Conservation (phyloP, 1,140 invertebrate species). For the Teleogryllus occipitalis region DNA sequence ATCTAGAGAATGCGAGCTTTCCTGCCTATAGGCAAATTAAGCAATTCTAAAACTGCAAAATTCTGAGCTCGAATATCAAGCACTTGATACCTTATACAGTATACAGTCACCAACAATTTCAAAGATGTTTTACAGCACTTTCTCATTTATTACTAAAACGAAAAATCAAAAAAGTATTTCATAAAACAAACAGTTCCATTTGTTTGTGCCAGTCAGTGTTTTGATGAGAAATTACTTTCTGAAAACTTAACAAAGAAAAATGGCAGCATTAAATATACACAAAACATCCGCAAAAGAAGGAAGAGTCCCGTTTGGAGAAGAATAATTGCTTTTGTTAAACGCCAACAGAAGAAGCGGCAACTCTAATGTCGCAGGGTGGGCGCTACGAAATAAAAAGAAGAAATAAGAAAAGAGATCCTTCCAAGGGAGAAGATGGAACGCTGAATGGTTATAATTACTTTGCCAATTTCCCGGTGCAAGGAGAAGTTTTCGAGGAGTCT, state of each 20-base stretch:
- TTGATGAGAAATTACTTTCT: neutral
- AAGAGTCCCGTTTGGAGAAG: neutral
- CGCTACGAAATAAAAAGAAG: neutral
- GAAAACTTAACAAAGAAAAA: neutral
- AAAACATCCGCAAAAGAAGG: neutral
- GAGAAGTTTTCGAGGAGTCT: neutral
- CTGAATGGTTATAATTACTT: slow-evolving; percentile 5
- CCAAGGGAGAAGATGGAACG: neutral
- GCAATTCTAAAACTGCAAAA: no score
- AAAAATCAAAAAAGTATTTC: neutral
- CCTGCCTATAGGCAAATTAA: no score
- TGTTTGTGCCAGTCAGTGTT: neutral
- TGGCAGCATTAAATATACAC: neutral
- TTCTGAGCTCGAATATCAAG: no score
- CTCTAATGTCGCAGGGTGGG: neutral
- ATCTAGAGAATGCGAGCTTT: no score
- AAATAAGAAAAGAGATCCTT: neutral
- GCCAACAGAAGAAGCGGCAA: neutral
- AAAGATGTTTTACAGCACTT: no score
- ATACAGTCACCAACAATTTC: no score
- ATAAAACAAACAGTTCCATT: neutral
- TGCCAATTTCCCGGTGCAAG: neutral
- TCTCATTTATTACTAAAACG: neutral
- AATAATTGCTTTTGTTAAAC: slow-evolving; percentile 2
- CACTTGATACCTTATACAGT: no score